Conservation (phyloP, 2,797 vertebrate genomes). For the Pangasius djambal region DNA sequence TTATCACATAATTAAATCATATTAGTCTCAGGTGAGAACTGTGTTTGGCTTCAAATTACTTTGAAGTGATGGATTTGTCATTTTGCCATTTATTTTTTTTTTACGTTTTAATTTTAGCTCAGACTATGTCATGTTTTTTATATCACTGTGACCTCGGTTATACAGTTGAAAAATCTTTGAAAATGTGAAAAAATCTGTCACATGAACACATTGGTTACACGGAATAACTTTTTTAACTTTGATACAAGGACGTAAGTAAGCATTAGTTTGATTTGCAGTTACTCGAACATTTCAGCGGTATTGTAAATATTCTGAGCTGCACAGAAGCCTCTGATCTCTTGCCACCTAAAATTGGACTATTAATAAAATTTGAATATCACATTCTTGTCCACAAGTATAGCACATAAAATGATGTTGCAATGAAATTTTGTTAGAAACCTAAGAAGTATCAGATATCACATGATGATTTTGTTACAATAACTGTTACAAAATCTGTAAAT, state of each 20-base stretch:
- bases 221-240: background rate
- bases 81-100: constrained; percentile 43
- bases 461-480: background rate
- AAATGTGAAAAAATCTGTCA: background rate
- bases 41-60: constrained; percentile 62
- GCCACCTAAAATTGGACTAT: background rate
- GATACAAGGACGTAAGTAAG: background rate
- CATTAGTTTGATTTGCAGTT: background rate
- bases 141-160: constrained; percentile 42
- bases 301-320: constrained; percentile 4
- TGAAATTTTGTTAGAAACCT: background rate
- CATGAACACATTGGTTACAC: background rate
- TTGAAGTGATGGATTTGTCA: constrained; percentile 70
- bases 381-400: background rate
- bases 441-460: background rate
- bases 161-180: constrained; percentile 6
- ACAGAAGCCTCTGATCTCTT: background rate
- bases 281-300: background rate
- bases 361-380: background rate
- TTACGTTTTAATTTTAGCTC: constrained; percentile 31
- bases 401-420: background rate
- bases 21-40: constrained; percentile 72
- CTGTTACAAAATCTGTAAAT: background rate
- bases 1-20: constrained; percentile 74
- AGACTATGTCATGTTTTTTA: background rate